Conservation (phyloP, 2,113 vertebrate species). For the Hystrix brachyura region DNA sequence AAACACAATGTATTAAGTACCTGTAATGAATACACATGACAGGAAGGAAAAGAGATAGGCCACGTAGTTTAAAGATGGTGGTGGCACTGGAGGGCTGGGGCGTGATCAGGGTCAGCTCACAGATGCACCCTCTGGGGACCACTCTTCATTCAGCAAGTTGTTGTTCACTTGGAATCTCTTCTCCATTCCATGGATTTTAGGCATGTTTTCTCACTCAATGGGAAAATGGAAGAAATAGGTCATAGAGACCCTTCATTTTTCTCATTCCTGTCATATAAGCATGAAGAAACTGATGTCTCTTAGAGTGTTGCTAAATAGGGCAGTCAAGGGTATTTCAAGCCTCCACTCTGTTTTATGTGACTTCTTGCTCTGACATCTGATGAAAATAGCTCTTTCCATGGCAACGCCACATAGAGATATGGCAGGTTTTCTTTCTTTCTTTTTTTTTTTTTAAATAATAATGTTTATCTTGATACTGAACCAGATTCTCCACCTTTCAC, state of each 20-base stretch:
- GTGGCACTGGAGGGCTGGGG: neutral
- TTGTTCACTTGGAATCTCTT: conserved; percentile 44
- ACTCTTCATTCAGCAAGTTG: conserved; percentile 55
- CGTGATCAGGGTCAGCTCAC: neutral
- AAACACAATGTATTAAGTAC: neutral
- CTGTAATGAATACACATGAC: neutral
- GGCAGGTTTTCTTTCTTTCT: neutral
- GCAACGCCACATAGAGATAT: conserved; percentile 78
- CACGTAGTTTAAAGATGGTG: neutral
- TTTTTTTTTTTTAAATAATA: neutral
- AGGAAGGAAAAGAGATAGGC: neutral
- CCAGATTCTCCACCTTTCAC: conserved; percentile 15
- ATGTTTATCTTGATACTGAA: conserved; percentile 73
- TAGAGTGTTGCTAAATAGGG: conserved; percentile 70
- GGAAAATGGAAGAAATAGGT: conserved; percentile 28
- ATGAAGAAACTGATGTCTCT: conserved; percentile 21
- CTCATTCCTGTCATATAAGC: conserved; percentile 70
- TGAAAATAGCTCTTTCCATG: conserved; percentile 85
- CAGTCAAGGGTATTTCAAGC: conserved; percentile 80
- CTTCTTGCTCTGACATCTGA: conserved; percentile 79
- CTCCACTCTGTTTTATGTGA: conserved; percentile 79
- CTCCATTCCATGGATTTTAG: neutral
- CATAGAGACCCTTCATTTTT: conserved; percentile 59
- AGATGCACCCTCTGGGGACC: neutral
- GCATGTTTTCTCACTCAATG: conserved; percentile 36